These are phyloP conservation scores for Poecilus cupreus DNA, from an alignment of 2,888 invertebrate species.

Conservation along the genomic window DNA sequence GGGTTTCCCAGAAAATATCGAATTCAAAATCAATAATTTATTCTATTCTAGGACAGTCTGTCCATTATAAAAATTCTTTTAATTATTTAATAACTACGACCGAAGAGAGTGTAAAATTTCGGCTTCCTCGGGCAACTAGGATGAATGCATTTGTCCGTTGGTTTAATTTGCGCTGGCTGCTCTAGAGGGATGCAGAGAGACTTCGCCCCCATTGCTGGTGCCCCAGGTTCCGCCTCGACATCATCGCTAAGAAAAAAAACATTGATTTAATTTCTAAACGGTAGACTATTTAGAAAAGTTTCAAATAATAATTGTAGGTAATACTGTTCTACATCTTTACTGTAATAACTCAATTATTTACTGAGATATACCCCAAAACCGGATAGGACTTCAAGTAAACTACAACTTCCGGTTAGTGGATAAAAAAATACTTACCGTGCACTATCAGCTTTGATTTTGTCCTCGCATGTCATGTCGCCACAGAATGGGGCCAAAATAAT, in stretches of 20 bases:
- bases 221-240: slow-evolving; percentile 81
- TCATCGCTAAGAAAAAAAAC: slow-evolving; percentile 76
- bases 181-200: slow-evolving; percentile 97
- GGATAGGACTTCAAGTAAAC: too few relatives aligned
- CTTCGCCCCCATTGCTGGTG: slow-evolving; percentile 99
- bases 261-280: neutral
- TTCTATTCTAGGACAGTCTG: slow-evolving; percentile 1
- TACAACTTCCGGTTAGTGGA: neutral
- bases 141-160: slow-evolving; percentile 87
- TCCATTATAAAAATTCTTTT: slow-evolving; percentile 44
- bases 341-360: too few relatives aligned
- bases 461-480: slow-evolving; percentile 92
- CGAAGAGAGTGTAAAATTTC: slow-evolving; percentile 92
- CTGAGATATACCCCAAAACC: too few relatives aligned
- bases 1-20: neutral
- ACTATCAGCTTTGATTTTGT: slow-evolving; percentile 96
- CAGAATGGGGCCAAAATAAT: slow-evolving; percentile 97
- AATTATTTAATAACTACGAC: slow-evolving; percentile 89
- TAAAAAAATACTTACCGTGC: slow-evolving; percentile 78
- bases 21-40: slow-evolving; percentile 49
- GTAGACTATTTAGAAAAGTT: neutral
- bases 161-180: slow-evolving; percentile 81
- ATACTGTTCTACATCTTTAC: too few relatives aligned
- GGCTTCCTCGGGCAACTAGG: slow-evolving; percentile 88
- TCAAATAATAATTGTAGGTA: too few relatives aligned